Evolutionary conservation across 2,797 vertebrate genomes (phyloP), one percentile per base, ranked within the genome.

Genomic region (Loriculus beryllinus): DNA sequence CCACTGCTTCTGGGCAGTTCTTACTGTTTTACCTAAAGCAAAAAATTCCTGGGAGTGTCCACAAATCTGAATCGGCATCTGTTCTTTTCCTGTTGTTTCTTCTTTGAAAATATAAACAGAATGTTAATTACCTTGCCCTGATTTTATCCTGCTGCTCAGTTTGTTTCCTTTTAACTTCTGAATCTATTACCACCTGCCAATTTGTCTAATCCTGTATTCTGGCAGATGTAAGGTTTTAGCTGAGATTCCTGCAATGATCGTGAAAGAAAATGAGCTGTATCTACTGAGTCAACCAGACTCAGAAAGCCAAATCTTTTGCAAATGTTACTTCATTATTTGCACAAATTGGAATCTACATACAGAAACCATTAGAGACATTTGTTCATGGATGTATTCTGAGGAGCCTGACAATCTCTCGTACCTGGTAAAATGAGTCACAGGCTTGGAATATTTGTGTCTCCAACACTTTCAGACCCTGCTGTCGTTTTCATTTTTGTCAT

Each of bases 161-260:
- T 96, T 93, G 92, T 88, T 96, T 96, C 94, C 93, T 95, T 97
- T 96, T 90, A 95, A 94, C 94, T 95, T 94, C 83, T 93, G 96
- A 95, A 95, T 96, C 94, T 95, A 92, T 92, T 96, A 91, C 90
- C 82, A 94, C 92, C 91, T 95, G 92, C 91, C 92, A 95, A 95
- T 94, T 94, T 96, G 93, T 92, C 82, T 97, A 96, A 96, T 96
- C 96, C 94, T 94, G 84, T 74, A 85, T 94, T 89, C 91, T 95
- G 94, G 94, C 94, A 96, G 71, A 82, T n/a, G 16, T 33, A 91
- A 93, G 37, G 64, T 83, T 93, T 92, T 83, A 94, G 86, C 65
- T 81, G 71, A 94, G 92, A 88, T 78, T 81, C 59, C 71, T 92
- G 82, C 71, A 90, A 82, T 51, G 75, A 84, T 93, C 86, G 70